A percentile compares a stretch with the other conserved stretches of the same genome.
These are phyloP conservation scores for Temnothorax nylanderi DNA, from an alignment of 1,140 invertebrate genomes.

Conservation along the genomic window DNA sequence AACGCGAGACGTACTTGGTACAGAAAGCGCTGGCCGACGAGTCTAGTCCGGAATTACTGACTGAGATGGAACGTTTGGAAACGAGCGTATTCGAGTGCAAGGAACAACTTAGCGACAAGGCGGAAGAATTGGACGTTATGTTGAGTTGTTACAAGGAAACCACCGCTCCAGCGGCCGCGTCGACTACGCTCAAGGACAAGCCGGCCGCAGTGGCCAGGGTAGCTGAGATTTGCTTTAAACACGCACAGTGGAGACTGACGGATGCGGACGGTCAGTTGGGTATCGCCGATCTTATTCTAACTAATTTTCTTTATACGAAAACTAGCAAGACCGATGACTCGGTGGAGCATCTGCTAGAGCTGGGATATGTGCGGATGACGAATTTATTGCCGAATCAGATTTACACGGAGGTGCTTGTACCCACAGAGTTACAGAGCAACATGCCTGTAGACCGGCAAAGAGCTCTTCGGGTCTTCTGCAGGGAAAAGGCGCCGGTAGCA, in stretches of 20 bases:
- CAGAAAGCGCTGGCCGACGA: slow-evolving; percentile 79
- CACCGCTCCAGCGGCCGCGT: slow-evolving; percentile 82
- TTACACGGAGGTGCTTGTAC: slow-evolving; percentile 96
- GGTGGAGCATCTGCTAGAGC: slow-evolving; percentile 97
- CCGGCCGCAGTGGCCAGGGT: slow-evolving; percentile 92
- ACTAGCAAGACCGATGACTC: slow-evolving; percentile 98
- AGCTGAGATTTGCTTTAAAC: slow-evolving; percentile 99
- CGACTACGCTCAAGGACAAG: slow-evolving; percentile 86
- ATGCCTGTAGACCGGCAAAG: slow-evolving; percentile 94
- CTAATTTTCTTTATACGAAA: slow-evolving; percentile 99
- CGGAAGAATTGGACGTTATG: slow-evolving; percentile 97
- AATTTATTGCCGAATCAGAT: slow-evolving; percentile 97
- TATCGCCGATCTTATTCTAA: slow-evolving; percentile 97
- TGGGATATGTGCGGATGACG: slow-evolving; percentile 98
- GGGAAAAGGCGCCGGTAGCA: slow-evolving; percentile 96
- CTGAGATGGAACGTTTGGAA: slow-evolving; percentile 90
- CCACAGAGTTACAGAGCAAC: slow-evolving; percentile 94
- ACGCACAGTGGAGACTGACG: slow-evolving; percentile 99
- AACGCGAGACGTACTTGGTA: slow-evolving; percentile 96
- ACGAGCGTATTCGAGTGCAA: slow-evolving; percentile 95
- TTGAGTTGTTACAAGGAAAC: slow-evolving; percentile 95
- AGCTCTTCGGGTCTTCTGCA: slow-evolving; percentile 94
- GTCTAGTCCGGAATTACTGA: slow-evolving; percentile 87
- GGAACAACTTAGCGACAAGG: slow-evolving; percentile 93
- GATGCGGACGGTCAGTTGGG: slow-evolving; percentile 99